phyloP scores from a whole-genome alignment of 2,113 vertebrate genomes.

The Vulpes lagopus region DNA sequence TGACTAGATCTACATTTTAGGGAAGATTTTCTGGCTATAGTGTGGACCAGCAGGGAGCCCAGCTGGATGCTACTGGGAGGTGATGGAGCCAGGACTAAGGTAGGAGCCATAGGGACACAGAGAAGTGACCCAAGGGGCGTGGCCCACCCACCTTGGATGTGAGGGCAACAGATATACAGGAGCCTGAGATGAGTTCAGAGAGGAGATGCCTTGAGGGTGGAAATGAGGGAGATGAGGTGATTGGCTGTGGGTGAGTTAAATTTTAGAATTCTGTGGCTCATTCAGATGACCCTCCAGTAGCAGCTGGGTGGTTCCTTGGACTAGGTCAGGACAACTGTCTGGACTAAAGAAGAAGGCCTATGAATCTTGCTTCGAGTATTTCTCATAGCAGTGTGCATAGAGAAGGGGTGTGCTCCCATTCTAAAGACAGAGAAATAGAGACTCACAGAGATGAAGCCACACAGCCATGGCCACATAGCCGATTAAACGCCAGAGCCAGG shows the following conservation, averaged over 20 bases:
- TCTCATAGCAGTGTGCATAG: background rate
- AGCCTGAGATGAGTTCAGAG: background rate
- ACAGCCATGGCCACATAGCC: background rate
- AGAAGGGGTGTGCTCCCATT: background rate
- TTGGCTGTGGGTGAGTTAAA: background rate
- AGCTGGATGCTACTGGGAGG: background rate
- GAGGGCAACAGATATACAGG: background rate
- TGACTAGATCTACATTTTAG: background rate
- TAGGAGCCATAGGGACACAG: background rate
- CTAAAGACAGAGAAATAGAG: background rate
- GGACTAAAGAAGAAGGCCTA: background rate
- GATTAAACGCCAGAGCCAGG: background rate
- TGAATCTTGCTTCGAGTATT: background rate
- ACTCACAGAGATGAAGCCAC: background rate
- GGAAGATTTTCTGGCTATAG: background rate
- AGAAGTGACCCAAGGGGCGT: too few species aligned
- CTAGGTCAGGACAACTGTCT: background rate
- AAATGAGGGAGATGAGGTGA: fast-evolving
- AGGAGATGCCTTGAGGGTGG: background rate
- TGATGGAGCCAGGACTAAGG: background rate
- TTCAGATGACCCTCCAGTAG: background rate
- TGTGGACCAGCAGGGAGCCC: background rate
- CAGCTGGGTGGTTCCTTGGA: background rate
- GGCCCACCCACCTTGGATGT: background rate
- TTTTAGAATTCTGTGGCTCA: background rate